These are phyloP conservation scores for Corythoichthys intestinalis DNA, from an alignment of 2,113 vertebrate species.

Conservation along the genomic window DNA sequence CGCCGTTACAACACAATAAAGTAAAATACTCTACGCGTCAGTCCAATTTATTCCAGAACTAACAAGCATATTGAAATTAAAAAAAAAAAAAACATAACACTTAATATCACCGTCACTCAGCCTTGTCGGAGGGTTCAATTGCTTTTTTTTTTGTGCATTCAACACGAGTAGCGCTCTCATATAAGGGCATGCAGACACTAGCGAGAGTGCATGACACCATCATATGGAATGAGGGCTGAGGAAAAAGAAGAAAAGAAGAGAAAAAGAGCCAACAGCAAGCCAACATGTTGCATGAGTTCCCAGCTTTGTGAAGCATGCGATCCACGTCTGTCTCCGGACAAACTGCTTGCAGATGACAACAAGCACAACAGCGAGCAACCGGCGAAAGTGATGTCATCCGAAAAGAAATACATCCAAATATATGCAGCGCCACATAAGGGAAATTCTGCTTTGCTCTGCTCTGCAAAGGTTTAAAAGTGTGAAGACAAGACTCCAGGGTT, in stretches of 20 bases:
- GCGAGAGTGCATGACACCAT: conserved; percentile 27
- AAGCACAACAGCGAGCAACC: conserved; percentile 63
- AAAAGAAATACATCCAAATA: conserved; percentile 34
- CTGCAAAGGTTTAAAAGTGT: not conserved
- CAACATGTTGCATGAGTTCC: conserved; percentile 65
- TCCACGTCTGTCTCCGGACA: conserved; percentile 62
- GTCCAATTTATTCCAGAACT: not conserved
- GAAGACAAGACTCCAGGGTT: too few relatives aligned
- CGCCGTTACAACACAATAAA: not conserved
- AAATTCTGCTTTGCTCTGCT: not conserved
- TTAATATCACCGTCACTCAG: not conserved
- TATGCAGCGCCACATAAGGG: not conserved
- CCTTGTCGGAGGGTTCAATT: not conserved
- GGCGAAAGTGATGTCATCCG: conserved; percentile 64
- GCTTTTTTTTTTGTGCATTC: not conserved
- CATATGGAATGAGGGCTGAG: conserved; percentile 41
- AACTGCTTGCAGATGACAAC: conserved; percentile 69
- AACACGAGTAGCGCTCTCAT: not conserved
- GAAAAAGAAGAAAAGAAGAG: conserved; percentile 22
- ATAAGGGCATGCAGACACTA: conserved; percentile 11
- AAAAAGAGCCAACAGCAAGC: conserved; percentile 40
- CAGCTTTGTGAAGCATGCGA: conserved; percentile 66
- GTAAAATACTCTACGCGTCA: not conserved
- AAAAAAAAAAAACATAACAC: not conserved
- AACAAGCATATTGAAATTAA: conserved; percentile 4